Evolutionary conservation across 2,797 vertebrate species (phyloP).

Genomic region (Rhinophrynus dorsalis): DNA sequence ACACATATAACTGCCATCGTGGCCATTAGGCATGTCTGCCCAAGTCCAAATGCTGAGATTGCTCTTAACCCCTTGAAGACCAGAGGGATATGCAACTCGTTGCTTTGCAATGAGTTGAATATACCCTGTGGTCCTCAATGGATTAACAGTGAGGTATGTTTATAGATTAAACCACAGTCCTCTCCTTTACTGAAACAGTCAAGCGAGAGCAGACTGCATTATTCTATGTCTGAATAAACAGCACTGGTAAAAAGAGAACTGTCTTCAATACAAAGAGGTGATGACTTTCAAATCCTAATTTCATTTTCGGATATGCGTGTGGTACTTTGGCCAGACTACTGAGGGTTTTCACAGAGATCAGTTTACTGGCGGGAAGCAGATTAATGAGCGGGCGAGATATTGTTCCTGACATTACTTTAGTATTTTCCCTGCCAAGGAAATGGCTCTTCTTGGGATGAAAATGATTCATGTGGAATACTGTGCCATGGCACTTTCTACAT

Average conservation of each 20-base stretch:
- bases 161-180: too few relatives aligned
- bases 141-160: too few relatives aligned
- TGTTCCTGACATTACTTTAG: slow-evolving; percentile 11
- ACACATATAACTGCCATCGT: too few relatives aligned
- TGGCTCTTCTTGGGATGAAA: not conserved
- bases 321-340: not conserved
- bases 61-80: too few relatives aligned
- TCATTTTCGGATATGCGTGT: not conserved
- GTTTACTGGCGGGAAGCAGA: not conserved
- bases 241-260: not conserved
- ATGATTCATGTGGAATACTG: not conserved
- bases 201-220: too few relatives aligned
- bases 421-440: not conserved
- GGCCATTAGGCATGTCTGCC: too few relatives aligned
- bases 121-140: too few relatives aligned
- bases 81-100: too few relatives aligned
- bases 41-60: too few relatives aligned
- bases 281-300: not conserved
- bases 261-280: not conserved
- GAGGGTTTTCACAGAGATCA: slow-evolving; percentile 12
- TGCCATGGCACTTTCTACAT: not conserved
- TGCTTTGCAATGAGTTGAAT: too few relatives aligned
- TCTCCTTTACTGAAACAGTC: too few relatives aligned
- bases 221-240: not conserved
- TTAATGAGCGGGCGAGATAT: not conserved